Evolutionary conservation across 2,113 vertebrate genomes (phyloP).

Genomic region (Mus spicilegus): DNA sequence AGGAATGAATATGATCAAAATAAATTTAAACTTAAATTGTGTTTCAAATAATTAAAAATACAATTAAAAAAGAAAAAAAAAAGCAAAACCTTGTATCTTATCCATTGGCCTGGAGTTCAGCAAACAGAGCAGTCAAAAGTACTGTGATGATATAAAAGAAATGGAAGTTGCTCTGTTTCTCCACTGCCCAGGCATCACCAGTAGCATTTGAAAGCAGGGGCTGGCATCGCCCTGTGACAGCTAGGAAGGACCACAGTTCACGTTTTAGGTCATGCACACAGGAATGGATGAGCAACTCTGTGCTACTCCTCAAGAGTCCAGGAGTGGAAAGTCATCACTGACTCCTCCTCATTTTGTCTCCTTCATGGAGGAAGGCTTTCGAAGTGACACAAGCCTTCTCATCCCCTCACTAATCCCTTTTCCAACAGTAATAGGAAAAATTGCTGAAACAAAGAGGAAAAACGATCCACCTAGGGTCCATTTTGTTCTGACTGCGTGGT

Average conservation of each 20-base stretch:
- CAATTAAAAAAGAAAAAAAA: not conserved
- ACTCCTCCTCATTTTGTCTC: not conserved
- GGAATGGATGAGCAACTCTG: rapidly evolving
- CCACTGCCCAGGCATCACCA: not conserved
- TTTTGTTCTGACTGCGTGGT: not conserved
- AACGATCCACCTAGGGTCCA: not conserved
- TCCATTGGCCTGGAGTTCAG: not conserved
- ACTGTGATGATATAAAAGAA: not conserved
- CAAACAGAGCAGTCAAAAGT: not conserved
- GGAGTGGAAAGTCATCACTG: not conserved
- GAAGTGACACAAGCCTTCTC: not conserved
- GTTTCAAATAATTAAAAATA: not conserved
- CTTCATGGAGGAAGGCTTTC: not conserved
- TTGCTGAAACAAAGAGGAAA: not conserved
- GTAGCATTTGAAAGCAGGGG: not conserved
- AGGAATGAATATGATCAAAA: not conserved
- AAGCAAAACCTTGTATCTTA: not conserved
- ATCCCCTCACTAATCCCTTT: not conserved
- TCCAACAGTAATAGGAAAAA: not conserved
- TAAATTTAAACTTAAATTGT: not conserved
- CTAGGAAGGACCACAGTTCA: not conserved
- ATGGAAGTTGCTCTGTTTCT: not conserved
- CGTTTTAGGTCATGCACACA: not conserved
- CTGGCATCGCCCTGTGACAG: rapidly evolving
- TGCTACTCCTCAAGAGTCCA: not conserved